phyloP scores from a whole-genome alignment of 2,797 vertebrate species.

The Squalus acanthias region DNA sequence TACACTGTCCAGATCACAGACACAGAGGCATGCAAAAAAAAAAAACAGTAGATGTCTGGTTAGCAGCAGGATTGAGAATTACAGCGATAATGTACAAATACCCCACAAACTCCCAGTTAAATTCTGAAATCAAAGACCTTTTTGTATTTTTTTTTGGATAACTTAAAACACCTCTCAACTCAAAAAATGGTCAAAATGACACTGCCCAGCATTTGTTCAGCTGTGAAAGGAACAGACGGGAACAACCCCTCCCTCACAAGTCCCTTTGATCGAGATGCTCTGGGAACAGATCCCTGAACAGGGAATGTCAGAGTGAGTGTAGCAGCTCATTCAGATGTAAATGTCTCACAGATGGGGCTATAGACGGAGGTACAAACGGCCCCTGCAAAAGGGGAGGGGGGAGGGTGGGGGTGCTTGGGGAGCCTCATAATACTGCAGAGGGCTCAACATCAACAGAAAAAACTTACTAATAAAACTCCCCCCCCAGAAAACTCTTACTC shows the following conservation, averaged over 20 bases:
- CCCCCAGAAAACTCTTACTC: neutral
- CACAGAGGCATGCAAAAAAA: neutral
- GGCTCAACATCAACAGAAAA: neutral
- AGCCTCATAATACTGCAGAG: neutral
- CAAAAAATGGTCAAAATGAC: neutral
- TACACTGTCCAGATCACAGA: too few species aligned
- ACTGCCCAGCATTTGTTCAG: neutral
- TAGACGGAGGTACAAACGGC: neutral
- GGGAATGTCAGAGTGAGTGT: neutral
- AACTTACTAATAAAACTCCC: neutral
- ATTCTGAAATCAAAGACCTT: neutral
- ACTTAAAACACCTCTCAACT: neutral
- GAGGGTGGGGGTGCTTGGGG: neutral
- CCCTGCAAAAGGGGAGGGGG: neutral
- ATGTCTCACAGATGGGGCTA: constrained; percentile 5
- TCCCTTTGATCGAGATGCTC: neutral
- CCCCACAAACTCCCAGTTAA: neutral
- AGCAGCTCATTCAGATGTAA: constrained; percentile 25
- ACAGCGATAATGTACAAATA: neutral
- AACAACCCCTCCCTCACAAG: neutral
- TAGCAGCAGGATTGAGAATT: neutral
- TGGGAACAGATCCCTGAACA: neutral
- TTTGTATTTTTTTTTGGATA: neutral
- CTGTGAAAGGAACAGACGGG: neutral
- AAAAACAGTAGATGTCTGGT: neutral